phyloP scores from a whole-genome alignment of 2,113 vertebrate species.

The Poecile atricapillus region DNA sequence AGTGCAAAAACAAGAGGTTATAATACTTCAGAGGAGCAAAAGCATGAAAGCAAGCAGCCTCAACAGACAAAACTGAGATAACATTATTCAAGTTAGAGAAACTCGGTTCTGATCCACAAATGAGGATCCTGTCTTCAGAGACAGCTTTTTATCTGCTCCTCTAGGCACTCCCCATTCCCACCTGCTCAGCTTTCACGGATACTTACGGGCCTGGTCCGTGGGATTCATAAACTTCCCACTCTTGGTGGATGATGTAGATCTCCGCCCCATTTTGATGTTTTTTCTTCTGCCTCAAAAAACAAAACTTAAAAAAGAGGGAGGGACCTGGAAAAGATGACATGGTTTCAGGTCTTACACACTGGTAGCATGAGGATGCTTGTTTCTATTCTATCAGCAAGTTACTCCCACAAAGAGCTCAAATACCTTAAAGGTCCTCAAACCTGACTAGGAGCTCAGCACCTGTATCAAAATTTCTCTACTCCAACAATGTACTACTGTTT shows the following conservation, averaged over 20 bases:
- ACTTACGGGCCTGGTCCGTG: constrained; percentile 98
- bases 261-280: constrained; percentile 86
- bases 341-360: not conserved
- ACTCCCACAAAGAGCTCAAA: not conserved
- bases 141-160: not conserved
- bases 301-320: not conserved
- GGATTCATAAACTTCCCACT: constrained; percentile 99
- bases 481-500: not conserved
- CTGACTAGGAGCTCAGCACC: not conserved
- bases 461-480: not conserved
- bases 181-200: not conserved
- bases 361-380: not conserved
- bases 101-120: not conserved
- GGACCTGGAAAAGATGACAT: constrained; percentile 37
- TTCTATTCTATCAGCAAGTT: not conserved
- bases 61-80: not conserved
- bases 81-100: not conserved
- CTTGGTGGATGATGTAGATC: constrained; percentile 99
- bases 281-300: not conserved
- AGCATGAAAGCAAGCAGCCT: not conserved
- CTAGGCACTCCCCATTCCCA: not conserved
- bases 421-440: not conserved
- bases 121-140: not conserved
- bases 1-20: not conserved
- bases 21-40: not conserved